Base-by-base conservation (phyloP, 2,888 invertebrate genomes). In the Lycia hirtaria region DNA sequence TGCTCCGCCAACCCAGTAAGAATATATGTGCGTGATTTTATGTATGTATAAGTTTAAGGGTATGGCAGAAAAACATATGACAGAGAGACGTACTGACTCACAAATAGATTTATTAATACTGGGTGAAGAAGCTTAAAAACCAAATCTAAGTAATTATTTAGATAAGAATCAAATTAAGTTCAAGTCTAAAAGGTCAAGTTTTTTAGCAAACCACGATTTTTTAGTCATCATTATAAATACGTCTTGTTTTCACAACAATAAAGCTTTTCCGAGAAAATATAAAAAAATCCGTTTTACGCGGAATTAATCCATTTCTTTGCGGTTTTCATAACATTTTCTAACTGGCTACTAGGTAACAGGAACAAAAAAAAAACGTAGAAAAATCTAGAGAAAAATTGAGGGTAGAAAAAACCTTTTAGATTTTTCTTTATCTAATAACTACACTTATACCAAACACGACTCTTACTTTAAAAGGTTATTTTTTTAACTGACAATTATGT, bases 151-250 rank as follows among this genome's bases (percentile, higher is more conserved):
- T n/a, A n/a, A n/a, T n/a, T n/a, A n/a, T n/a, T n/a, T n/a, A n/a
- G n/a, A n/a, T n/a, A n/a, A n/a, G n/a, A n/a, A 24, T 24, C 1
- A 24, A 1, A 24, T 1, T 7, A 24, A 24, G 9, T 24, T 1
- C 24, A 24, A 35, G 2, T 35, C 17, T 17, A 17, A 35, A 30
- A 26, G 26, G 30, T 30, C 12, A 30, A 30, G 30, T 30, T 2
- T 3, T 12, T 12, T 30, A 12, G 12, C 7, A 9, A 30, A 0
- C n/a, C 3, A 30, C 30, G 3, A 1, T 9, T 7, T 30, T 30
- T 14, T 5, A 40, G 22, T 22, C 7, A 22, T 40, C 38, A 40
- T 40, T 40, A 40, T 40, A 40, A 40, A 40, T 40, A 40, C 1
- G 2, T 7, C 37, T 37, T 37, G 22, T 40, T 1, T 22, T 3